These are phyloP conservation scores for Calyptommatus sinebrachiatus DNA, from an alignment of 2,113 vertebrate genomes.

Conservation along the genomic window DNA sequence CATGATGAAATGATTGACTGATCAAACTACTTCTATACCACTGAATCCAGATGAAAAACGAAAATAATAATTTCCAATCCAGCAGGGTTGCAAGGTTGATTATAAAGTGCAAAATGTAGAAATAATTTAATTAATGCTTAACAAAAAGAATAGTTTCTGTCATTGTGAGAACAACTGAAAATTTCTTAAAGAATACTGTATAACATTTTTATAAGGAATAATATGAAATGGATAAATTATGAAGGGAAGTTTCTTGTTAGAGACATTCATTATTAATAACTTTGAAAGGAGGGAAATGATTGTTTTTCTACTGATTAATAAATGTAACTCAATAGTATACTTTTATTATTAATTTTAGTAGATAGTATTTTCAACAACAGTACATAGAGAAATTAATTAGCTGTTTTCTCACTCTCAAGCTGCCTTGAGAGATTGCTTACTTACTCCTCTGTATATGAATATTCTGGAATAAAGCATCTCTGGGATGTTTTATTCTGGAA, in stretches of 20 bases:
- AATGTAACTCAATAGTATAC: slow-evolving; percentile 38
- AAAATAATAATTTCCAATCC: background rate
- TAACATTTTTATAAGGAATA: background rate
- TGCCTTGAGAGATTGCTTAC: too few species aligned
- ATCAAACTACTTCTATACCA: background rate
- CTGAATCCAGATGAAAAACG: background rate
- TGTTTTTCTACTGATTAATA: slow-evolving; percentile 51
- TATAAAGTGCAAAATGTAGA: background rate
- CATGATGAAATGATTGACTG: background rate
- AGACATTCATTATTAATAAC: slow-evolving; percentile 45
- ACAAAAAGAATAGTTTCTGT: background rate
- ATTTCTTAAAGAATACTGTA: slow-evolving; percentile 25
- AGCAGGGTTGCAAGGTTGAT: background rate
- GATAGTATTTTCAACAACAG: slow-evolving; percentile 40
- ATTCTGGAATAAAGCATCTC: too few species aligned
- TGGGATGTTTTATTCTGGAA: too few species aligned
- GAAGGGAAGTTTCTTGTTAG: slow-evolving; percentile 28
- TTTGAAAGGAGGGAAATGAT: slow-evolving; percentile 25
- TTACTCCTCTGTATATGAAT: too few species aligned
- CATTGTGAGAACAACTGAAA: slow-evolving; percentile 9
- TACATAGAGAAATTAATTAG: slow-evolving; percentile 19
- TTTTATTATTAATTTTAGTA: slow-evolving; percentile 49
- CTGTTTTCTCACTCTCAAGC: background rate
- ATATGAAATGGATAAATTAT: background rate
- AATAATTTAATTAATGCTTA: background rate